Evolutionary conservation across 1,140 invertebrate genomes (phyloP).

Genomic region (Brachionus rubens): DNA sequence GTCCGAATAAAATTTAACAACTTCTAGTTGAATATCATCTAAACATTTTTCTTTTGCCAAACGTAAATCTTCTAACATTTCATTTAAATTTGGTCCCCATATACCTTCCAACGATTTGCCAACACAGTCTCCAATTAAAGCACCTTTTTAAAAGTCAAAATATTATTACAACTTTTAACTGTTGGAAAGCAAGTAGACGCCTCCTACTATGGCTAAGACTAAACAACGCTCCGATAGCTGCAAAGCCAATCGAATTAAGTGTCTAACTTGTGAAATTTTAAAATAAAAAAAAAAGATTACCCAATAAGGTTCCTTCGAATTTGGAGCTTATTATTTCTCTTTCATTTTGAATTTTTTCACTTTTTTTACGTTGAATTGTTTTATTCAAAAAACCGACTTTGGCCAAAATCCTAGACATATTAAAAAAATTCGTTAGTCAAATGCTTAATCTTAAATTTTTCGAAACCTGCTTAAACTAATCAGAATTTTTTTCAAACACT

Average conservation of each 20-base stretch:
- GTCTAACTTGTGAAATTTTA: background rate
- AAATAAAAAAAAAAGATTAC: background rate
- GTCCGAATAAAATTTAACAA: conserved; percentile 62
- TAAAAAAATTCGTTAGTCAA: too few species aligned
- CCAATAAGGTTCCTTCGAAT: conserved; percentile 38
- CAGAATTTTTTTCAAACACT: too few species aligned
- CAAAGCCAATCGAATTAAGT: background rate
- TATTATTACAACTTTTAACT: background rate
- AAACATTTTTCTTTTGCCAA: background rate
- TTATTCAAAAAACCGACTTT: conserved; percentile 33
- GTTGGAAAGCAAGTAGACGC: too few species aligned
- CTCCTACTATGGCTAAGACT: too few species aligned
- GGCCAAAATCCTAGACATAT: conserved; percentile 28
- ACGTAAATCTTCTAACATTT: conserved; percentile 27
- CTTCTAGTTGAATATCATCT: background rate
- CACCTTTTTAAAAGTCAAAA: background rate
- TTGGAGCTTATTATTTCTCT: conserved; percentile 9
- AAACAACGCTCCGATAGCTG: too few species aligned
- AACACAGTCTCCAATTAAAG: conserved; percentile 41
- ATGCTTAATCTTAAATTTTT: too few species aligned
- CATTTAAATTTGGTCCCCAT: conserved; percentile 30
- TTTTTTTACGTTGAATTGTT: conserved; percentile 3
- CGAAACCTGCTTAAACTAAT: too few species aligned
- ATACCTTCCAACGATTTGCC: conserved; percentile 17
- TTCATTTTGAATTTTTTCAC: conserved; percentile 27